Evolutionary conservation across 2,888 invertebrate species (phyloP), one percentile per base, ranked within the genome.

Genomic region (Eilema depressum): DNA sequence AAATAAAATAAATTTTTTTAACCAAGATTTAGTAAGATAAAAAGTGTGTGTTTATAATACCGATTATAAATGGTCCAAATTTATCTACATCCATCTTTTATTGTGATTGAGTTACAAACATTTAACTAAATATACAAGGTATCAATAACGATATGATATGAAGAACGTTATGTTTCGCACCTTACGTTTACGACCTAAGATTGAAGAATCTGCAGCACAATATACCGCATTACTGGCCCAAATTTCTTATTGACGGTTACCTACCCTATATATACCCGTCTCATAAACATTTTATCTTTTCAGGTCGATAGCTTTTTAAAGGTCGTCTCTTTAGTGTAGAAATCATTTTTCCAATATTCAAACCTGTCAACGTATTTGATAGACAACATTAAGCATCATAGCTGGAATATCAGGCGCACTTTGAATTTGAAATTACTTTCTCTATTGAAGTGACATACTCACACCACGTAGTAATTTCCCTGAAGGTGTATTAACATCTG

Each of bases 161-260:
- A 2, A 47, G 20, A 47, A 20, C 4, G 41, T 41, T 37, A 17
- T 20, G 47, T 20, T 7, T 47, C 47, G 20, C 20, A 20, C 20
- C 47, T 17, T 20, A 20, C 28, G 26, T 57, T 63, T 69, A 59
- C 47, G 8, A 7, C n/a, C 7, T 41, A 63, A 63, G 30, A 68
- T 68, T 33, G 57, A 20, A 37, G 28, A 25, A 56, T 56, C 37
- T 56, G 56, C 14, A 12, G 41, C 59, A 69, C 63, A 69, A 69
- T 59, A 63, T 57, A 57, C 37, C 63, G 59, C 63, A 64, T 69
- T 57, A 64, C 64, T 59, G 41, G 63, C 59, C 69, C 37, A 63
- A 69, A 69, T 63, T 63, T 64, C n/a, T 41, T 64, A 17, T 59
- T 59, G 63, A 41, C 68, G 63, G 28, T 60, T 4, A 53, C 53